Percentiles rank a stretch among this genome's conserved stretches.
Conservation (phyloP, 2,113 vertebrate genomes). For the Equus quagga region DNA sequence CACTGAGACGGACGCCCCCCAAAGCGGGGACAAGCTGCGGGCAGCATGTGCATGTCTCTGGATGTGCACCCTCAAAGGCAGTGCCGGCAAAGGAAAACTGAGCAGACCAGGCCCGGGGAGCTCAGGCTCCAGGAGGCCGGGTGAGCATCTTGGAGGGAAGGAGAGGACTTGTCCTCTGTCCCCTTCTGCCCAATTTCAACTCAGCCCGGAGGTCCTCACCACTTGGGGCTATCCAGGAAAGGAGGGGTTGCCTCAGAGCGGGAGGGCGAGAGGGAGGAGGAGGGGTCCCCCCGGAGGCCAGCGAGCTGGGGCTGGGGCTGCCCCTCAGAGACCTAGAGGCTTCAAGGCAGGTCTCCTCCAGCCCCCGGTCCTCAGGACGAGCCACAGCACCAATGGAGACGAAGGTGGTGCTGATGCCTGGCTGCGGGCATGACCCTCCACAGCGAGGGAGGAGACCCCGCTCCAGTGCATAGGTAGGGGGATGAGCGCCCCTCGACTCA, state of each 20-base stretch:
- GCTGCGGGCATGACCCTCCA: neutral
- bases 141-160: accelerated
- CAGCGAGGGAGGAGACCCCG: neutral
- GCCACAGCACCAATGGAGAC: neutral
- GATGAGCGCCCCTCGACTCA: neutral
- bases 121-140: neutral
- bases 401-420: no score
- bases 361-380: neutral
- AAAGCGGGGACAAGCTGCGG: neutral
- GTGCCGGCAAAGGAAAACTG: accelerated
- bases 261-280: neutral
- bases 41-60: accelerated
- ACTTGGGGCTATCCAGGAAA: neutral
- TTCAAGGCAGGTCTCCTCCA: neutral
- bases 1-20: neutral
- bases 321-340: neutral
- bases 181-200: neutral
- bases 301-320: accelerated
- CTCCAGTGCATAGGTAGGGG: neutral
- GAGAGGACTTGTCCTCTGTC: no score
- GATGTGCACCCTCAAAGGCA: no score
- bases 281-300: accelerated
- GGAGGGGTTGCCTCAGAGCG: no score
- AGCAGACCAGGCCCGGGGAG: accelerated
- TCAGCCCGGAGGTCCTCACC: neutral